Percentiles rank a stretch among this genome's conserved stretches.
phyloP scores from a whole-genome alignment of 1,140 invertebrate species.

The Solenopsis fugax region DNA sequence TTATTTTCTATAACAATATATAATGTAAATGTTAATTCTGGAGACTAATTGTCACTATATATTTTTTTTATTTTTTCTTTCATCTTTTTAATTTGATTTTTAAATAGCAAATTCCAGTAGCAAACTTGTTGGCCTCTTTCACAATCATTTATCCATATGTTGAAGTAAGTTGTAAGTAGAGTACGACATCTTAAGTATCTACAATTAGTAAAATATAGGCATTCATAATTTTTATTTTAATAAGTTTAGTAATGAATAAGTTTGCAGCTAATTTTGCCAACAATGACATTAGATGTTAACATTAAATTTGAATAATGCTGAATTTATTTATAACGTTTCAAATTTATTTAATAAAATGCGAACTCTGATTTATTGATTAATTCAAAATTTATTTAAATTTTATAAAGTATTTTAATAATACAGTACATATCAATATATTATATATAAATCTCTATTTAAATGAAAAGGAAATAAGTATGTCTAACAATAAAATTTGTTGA shows the following conservation, averaged over 20 bases:
- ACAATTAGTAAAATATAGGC: conserved; percentile 4
- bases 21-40: too few species aligned
- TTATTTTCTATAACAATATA: neutral
- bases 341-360: neutral
- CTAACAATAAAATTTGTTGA: too few species aligned
- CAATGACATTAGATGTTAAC: neutral
- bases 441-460: neutral
- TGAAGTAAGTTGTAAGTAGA: conserved; percentile 68
- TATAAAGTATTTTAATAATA: neutral
- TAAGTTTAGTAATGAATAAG: neutral
- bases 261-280: neutral
- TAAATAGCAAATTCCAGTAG: neutral
- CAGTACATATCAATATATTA: neutral
- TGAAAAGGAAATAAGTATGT: neutral
- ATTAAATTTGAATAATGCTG: neutral
- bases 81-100: neutral
- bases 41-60: too few species aligned
- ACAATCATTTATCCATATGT: neutral
- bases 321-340: neutral
- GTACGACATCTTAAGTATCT: conserved; percentile 70
- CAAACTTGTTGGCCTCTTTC: too few species aligned
- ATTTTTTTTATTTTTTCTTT: neutral
- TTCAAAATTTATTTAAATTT: neutral
- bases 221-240: neutral
- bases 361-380: neutral